phyloP scores from a whole-genome alignment of 2,888 invertebrate species.

The Cerceris rybyensis region DNA sequence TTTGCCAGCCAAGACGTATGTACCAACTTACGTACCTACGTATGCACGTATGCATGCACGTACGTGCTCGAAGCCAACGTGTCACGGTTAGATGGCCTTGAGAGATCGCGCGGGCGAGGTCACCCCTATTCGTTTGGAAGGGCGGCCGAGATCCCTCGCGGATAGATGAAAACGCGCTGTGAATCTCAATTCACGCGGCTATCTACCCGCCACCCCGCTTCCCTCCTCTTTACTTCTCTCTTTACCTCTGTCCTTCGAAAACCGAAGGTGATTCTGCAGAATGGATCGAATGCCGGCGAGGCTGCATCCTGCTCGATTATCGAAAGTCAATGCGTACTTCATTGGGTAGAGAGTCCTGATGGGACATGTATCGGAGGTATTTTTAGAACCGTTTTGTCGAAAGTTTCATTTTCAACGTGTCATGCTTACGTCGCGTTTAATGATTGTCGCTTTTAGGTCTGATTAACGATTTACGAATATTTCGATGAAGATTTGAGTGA shows the following conservation, averaged over 20 bases:
- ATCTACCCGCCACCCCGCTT: background rate
- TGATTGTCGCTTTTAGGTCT: too few species aligned
- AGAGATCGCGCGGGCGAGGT: conserved; percentile 72
- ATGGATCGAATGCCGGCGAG: conserved; percentile 8
- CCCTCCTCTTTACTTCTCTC: background rate
- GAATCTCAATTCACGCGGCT: conserved; percentile 68
- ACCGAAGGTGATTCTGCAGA: conserved; percentile 17
- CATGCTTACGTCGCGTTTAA: background rate
- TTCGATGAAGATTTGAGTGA: too few species aligned
- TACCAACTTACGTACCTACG: too few species aligned
- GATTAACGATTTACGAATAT: too few species aligned
- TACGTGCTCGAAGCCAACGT: conserved; percentile 39
- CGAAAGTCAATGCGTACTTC: conserved; percentile 15
- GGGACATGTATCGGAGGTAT: conserved; percentile 34
- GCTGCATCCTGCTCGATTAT: conserved; percentile 22
- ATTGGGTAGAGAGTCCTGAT: conserved; percentile 7
- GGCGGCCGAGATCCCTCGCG: conserved; percentile 59
- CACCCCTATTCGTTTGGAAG: conserved; percentile 75
- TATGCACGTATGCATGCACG: background rate
- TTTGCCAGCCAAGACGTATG: conserved; percentile 5
- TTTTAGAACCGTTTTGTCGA: conserved; percentile 36
- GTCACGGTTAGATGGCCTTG: conserved; percentile 75
- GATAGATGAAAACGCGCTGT: conserved; percentile 60
- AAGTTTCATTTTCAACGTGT: background rate
- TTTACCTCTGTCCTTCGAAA: background rate